These are phyloP conservation scores for Hyles euphorbiae DNA, from an alignment of 1,140 invertebrate genomes.

Conservation along the genomic window DNA sequence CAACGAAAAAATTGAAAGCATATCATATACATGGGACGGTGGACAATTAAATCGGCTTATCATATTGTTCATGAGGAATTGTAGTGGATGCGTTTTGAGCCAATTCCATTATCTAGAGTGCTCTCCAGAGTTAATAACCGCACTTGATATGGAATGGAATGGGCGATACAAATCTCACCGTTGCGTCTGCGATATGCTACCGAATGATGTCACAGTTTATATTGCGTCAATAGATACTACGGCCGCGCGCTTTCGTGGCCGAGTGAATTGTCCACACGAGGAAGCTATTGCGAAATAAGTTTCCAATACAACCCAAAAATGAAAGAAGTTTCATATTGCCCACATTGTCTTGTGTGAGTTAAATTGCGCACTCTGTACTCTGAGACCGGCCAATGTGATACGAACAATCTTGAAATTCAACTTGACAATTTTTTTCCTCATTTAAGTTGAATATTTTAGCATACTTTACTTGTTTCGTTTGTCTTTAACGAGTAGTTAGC, in stretches of 20 bases:
- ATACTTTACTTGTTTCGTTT: too few relatives aligned
- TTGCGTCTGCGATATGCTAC: conserved; percentile 33
- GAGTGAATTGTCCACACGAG: conserved; percentile 3
- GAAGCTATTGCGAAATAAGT: conserved; percentile 5
- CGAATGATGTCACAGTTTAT: conserved; percentile 41
- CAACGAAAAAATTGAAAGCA: neutral
- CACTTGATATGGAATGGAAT: conserved; percentile 38
- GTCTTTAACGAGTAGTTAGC: too few relatives aligned
- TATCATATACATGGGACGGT: conserved; percentile 15
- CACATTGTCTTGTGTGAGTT: neutral
- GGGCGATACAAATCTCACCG: conserved; percentile 41
- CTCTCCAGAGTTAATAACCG: conserved; percentile 58
- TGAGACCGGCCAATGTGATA: too few relatives aligned
- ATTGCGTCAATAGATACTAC: conserved; percentile 30
- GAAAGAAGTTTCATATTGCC: conserved; percentile 8
- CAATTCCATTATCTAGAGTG: conserved; percentile 67
- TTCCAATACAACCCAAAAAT: conserved; percentile 2
- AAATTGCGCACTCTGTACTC: neutral
- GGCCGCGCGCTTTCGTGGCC: neutral
- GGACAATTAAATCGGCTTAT: conserved; percentile 12
- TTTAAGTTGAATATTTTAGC: too few relatives aligned
- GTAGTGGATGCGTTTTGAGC: conserved; percentile 34
- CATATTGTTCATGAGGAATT: conserved; percentile 15
- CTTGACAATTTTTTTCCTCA: neutral
- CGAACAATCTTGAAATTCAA: neutral